These are phyloP conservation scores for Gadopsis marmoratus DNA, from an alignment of 2,797 vertebrate genomes.

Conservation along the genomic window DNA sequence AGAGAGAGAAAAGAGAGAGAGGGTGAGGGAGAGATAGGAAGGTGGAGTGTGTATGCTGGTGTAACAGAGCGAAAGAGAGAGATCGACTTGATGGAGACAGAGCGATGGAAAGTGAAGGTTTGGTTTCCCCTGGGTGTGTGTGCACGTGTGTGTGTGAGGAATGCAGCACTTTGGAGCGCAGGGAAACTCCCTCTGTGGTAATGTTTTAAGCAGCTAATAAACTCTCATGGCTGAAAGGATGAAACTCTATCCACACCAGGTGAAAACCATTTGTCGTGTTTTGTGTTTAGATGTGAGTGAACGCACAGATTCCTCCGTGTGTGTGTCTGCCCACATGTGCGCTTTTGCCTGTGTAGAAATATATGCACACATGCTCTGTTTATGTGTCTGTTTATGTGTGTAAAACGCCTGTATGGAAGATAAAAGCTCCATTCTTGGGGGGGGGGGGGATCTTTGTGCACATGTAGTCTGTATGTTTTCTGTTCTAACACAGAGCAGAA, in stretches of 20 bases:
- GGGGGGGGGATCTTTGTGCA: conserved; percentile 25
- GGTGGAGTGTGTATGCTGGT: conserved; percentile 40
- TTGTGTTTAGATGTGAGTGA: conserved; percentile 48
- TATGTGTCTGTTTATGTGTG: conserved; percentile 45
- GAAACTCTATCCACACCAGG: conserved; percentile 80
- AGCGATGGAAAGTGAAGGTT: conserved; percentile 54
- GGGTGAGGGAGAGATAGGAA: conserved; percentile 6
- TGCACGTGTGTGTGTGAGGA: conserved; percentile 52
- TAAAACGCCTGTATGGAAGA: conserved; percentile 27
- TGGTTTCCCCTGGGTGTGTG: conserved; percentile 35
- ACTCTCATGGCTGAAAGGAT: conserved; percentile 61
- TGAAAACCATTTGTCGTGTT: conserved; percentile 79
- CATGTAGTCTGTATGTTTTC: conserved; percentile 17
- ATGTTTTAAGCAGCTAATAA: conserved; percentile 78
- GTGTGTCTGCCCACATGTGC: conserved; percentile 13
- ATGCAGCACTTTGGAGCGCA: conserved; percentile 55
- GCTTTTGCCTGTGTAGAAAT: conserved; percentile 12
- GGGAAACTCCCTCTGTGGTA: conserved; percentile 66
- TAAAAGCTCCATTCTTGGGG: conserved; percentile 37
- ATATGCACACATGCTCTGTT: conserved; percentile 31
- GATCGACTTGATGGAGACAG: conserved; percentile 38
- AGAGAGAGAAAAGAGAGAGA: not conserved
- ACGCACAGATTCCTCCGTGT: not conserved
- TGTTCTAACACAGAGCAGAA: conserved; percentile 54
- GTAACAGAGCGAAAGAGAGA: conserved; percentile 28